Evolutionary conservation across 2,888 invertebrate species (phyloP), one percentile per base, ranked within the genome.

Genomic region (Harpagoxenus sublaevis): DNA sequence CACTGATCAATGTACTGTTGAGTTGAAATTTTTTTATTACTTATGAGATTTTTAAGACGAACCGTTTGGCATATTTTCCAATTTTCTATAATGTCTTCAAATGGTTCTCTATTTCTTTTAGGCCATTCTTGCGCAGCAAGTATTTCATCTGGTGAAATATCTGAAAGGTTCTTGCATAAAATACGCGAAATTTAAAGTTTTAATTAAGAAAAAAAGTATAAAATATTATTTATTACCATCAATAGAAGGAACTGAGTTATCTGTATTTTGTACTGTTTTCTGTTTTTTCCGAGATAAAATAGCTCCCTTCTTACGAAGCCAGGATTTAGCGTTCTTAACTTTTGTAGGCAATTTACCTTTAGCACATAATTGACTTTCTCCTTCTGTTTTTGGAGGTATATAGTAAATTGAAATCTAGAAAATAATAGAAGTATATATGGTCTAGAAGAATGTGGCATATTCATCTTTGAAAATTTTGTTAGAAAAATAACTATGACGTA

Each of bases 71-170:
- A 68, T 18, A 66, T 68, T 48, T 45, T 66, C 18, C 66, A 66
- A 66, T 66, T 66, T 68, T 48, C 28, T 23, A 18, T 9, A 15
- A 45, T 15, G 28, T 66, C 45, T 15, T 66, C 28, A 66, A 66
- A 66, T 66, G 45, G 45, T 2, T 66, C 45, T 28, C 15, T 66
- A 48, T 66, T 66, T 66, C 66, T 45, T 66, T 66, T 48, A 66
- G 48, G 66, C 45, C 48, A 66, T 18, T 48, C 10, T 68, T 68
- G 68, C 5, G 68, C 28, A 48, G 28, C 68, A 48, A 48, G 48
- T 68, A 48, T 28, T 68, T 66, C 18, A 48, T 66, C 28, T 18
- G 28, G 2, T 18, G 28, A 48, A 68, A 48, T 48, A 28, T 68
- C 68, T 48, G 5, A 68, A 48, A 68, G 0, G 18, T 28, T 48